phyloP scores from a whole-genome alignment of 2,888 invertebrate species.

The Shargacucullia verbasci region DNA sequence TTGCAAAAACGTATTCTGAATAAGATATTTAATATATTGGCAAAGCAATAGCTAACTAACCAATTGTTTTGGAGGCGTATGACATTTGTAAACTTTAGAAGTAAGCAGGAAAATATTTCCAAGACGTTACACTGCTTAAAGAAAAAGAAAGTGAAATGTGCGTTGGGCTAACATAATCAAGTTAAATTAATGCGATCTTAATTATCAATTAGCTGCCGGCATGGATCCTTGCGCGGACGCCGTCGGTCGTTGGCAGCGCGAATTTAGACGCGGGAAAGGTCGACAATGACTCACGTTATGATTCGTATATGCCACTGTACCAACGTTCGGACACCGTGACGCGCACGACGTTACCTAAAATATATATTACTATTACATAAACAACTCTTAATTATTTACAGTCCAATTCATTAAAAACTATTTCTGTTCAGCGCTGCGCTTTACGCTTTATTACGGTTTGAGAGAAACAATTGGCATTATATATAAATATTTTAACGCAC shows the following conservation, averaged over 20 bases:
- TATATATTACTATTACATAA: slow-evolving; percentile 31
- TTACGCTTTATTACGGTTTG: background rate
- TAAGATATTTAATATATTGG: slow-evolving; percentile 14
- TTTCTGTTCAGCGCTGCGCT: slow-evolving; percentile 3
- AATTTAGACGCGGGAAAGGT: slow-evolving; percentile 84
- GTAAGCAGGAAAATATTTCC: slow-evolving; percentile 11
- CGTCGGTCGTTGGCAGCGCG: slow-evolving; percentile 78
- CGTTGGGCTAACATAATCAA: slow-evolving; percentile 41
- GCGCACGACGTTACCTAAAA: slow-evolving; percentile 22
- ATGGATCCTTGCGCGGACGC: slow-evolving; percentile 56
- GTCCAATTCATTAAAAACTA: slow-evolving; percentile 2
- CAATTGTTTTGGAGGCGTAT: slow-evolving; percentile 6
- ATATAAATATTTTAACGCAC: background rate
- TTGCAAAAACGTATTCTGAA: slow-evolving; percentile 19
- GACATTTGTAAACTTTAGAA: slow-evolving; percentile 6
- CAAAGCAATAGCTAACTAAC: slow-evolving; percentile 1
- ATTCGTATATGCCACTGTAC: slow-evolving; percentile 59
- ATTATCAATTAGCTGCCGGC: slow-evolving; percentile 68
- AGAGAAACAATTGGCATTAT: background rate
- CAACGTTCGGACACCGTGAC: slow-evolving; percentile 46
- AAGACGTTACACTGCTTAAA: slow-evolving; percentile 13
- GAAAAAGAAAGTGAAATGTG: slow-evolving; percentile 41
- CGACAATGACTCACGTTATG: slow-evolving; percentile 77
- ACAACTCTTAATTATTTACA: slow-evolving; percentile 9
- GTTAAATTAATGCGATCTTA: slow-evolving; percentile 63